A percentile compares a stretch with the other conserved stretches of the same genome.
Evolutionary conservation across 2,797 vertebrate species (phyloP).

Genomic region (Anniella stebbinsi): DNA sequence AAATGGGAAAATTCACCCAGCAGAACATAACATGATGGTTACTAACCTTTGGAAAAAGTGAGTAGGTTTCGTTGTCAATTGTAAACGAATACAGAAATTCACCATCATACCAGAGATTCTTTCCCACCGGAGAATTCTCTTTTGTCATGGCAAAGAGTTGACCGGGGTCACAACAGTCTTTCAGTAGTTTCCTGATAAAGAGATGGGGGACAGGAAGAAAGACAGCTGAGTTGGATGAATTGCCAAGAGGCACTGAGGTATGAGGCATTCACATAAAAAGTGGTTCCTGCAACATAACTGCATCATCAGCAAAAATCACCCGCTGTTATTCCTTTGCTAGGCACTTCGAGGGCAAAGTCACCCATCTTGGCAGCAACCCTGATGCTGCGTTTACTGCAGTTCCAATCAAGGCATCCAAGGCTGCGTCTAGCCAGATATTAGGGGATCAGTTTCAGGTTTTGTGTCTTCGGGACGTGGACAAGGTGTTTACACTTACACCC

Average conservation of each 20-base stretch:
- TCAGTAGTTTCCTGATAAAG: conserved; percentile 86
- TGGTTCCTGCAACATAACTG: no score
- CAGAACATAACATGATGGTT: conserved; percentile 8
- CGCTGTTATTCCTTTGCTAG: no score
- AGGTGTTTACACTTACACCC: no score
- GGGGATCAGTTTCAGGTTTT: no score
- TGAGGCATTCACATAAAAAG: not conserved
- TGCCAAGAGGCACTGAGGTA: not conserved
- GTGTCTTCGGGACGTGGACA: no score
- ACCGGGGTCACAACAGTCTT: conserved; percentile 90
- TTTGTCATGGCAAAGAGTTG: conserved; percentile 93
- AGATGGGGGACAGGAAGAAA: conserved; percentile 41
- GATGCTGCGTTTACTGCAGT: no score
- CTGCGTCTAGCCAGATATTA: no score
- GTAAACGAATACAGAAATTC: conserved; percentile 93
- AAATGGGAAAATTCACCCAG: not conserved
- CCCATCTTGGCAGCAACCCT: no score
- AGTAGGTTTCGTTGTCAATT: conserved; percentile 91
- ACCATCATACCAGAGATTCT: conserved; percentile 95
- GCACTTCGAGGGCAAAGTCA: no score
- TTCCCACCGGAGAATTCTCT: conserved; percentile 91
- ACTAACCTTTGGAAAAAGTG: conserved; percentile 91
- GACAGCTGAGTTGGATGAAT: not conserved
- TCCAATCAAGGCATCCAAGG: no score
- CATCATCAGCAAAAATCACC: no score